Percentiles rank a stretch among this genome's conserved stretches.
Evolutionary conservation across 1,140 invertebrate species (phyloP).

Genomic region (Eumaeus atala): DNA sequence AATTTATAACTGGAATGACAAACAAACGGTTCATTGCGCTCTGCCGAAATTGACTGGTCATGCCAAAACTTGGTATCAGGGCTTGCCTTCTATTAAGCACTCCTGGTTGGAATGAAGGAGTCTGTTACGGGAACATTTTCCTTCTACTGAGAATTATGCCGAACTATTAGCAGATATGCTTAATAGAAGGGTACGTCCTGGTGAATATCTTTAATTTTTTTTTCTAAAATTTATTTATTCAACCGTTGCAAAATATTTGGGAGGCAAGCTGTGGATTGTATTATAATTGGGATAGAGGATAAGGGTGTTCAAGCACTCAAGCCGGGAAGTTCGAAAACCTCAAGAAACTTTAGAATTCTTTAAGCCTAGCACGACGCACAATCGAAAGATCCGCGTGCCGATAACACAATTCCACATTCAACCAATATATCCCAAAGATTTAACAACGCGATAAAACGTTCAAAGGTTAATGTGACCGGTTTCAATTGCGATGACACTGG

Average conservation of each 20-base stretch:
- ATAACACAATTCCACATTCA: no score
- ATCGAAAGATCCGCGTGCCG: no score
- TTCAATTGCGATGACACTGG: no score
- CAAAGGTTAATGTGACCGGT: no score
- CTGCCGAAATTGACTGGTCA: slow-evolving; percentile 35
- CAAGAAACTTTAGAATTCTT: no score
- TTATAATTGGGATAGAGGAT: slow-evolving; percentile 6
- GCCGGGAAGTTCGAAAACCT: no score
- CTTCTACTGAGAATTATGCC: slow-evolving; percentile 26
- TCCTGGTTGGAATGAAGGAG: slow-evolving; percentile 43
- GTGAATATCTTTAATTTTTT: slow-evolving; percentile 25
- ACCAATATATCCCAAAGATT: no score
- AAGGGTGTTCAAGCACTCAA: no score
- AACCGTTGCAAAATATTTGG: slow-evolving; percentile 24
- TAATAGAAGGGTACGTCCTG: slow-evolving; percentile 14
- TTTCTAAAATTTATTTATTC: slow-evolving; percentile 26
- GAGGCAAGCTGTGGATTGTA: slow-evolving; percentile 22
- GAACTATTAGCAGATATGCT: slow-evolving; percentile 33
- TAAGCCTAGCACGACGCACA: no score
- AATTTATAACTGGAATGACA: slow-evolving; percentile 14
- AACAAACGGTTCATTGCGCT: slow-evolving; percentile 23
- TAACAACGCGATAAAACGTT: no score
- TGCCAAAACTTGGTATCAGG: slow-evolving; percentile 40
- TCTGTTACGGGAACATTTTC: slow-evolving; percentile 35
- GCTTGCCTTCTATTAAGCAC: slow-evolving; percentile 28